Conservation (phyloP, 2,113 vertebrate species). For the Cynocephalus volans region DNA sequence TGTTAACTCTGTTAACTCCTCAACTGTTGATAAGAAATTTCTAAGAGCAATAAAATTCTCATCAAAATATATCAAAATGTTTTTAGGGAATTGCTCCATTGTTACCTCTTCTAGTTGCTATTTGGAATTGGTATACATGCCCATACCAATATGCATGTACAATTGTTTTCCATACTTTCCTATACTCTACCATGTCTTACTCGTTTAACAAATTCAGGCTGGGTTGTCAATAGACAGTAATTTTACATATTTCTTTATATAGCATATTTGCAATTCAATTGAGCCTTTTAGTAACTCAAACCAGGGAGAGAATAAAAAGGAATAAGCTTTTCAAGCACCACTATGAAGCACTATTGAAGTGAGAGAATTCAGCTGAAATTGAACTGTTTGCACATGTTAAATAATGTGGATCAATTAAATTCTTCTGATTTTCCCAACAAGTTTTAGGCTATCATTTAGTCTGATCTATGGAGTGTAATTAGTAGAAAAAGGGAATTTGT, state of each 20-base stretch:
- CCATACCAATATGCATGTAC: accelerated
- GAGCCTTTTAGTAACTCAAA: not conserved
- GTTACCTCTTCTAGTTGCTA: not conserved
- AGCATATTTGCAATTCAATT: not conserved
- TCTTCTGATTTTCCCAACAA: not conserved
- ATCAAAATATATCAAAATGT: not conserved
- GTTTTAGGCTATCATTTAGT: not conserved
- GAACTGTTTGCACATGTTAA: not conserved
- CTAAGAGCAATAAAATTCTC: not conserved
- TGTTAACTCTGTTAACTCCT: too few species aligned
- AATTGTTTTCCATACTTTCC: not conserved
- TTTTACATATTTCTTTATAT: not conserved
- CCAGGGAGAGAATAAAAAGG: not conserved
- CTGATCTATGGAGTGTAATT: not conserved
- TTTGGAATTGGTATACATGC: not conserved
- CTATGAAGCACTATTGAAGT: not conserved
- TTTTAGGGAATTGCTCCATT: not conserved
- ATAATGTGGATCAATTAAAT: not conserved
- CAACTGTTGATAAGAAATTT: not conserved
- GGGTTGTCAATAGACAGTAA: not conserved
- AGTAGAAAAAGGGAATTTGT: not conserved
- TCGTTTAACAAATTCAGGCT: not conserved
- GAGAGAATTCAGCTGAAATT: not conserved
- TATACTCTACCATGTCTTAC: not conserved
- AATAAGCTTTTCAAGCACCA: not conserved